Evolutionary conservation across 2,113 vertebrate genomes (phyloP).

Genomic region (Oryzias melastigma): DNA sequence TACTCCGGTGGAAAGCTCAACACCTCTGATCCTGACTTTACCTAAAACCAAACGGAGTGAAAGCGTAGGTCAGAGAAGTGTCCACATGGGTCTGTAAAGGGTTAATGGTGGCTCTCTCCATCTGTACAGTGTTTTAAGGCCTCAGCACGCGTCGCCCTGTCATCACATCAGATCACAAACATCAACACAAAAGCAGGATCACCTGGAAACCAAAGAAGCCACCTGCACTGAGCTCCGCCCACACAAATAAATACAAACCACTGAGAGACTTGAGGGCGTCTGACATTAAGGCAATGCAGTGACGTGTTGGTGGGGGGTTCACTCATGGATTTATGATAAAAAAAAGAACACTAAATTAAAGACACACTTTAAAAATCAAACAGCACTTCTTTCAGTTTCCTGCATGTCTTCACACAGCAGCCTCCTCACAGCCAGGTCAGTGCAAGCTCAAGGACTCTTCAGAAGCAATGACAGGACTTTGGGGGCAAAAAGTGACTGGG

Average conservation of each 20-base stretch:
- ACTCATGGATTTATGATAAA: slow-evolving; percentile 44
- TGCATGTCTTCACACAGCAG: slow-evolving; percentile 2
- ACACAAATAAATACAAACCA: slow-evolving; percentile 76
- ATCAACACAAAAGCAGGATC: slow-evolving; percentile 30
- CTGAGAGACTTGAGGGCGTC: slow-evolving; percentile 46
- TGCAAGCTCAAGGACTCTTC: slow-evolving; percentile 66
- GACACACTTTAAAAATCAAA: slow-evolving; percentile 34
- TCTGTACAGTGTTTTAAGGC: slow-evolving; percentile 66
- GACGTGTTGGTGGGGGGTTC: slow-evolving; percentile 64
- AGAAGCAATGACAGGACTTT: slow-evolving; percentile 27
- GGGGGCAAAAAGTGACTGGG: slow-evolving; percentile 31
- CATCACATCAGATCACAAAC: slow-evolving; percentile 10
- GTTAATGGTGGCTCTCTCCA: slow-evolving; percentile 9
- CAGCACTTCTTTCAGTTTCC: slow-evolving; percentile 23
- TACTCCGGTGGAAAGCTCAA: no score
- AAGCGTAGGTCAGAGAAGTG: slow-evolving; percentile 11
- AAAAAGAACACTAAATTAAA: slow-evolving; percentile 57
- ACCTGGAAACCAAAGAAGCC: slow-evolving; percentile 14
- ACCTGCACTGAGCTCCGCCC: no score
- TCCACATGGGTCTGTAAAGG: slow-evolving; percentile 18
- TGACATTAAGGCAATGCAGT: slow-evolving; percentile 81
- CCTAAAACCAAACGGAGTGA: no score
- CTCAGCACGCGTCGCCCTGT: slow-evolving; percentile 38
- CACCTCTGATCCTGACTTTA: no score
- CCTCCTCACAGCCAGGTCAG: slow-evolving; percentile 50